A percentile compares a stretch with the other conserved stretches of the same genome.
Conservation (phyloP, 2,113 vertebrate species). For the Saguinus imperator region DNA sequence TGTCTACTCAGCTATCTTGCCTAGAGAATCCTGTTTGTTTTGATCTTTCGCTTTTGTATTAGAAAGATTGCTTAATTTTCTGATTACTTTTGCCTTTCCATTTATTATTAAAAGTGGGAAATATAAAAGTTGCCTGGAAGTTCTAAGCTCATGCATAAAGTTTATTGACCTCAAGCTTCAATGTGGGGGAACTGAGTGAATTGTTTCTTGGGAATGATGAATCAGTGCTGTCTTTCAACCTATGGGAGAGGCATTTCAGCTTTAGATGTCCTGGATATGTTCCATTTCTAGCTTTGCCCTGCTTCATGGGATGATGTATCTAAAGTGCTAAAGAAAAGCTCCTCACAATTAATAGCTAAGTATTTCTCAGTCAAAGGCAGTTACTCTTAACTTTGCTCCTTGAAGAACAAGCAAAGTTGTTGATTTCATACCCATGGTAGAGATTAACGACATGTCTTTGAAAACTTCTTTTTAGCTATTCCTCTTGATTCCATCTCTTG, state of each 20-base stretch:
- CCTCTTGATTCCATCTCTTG: not conserved
- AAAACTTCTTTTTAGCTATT: not conserved
- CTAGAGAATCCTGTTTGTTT: not conserved
- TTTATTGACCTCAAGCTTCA: not conserved
- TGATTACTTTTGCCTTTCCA: not conserved
- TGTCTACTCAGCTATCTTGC: too few relatives aligned
- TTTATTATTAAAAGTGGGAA: not conserved
- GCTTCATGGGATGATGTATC: not conserved
- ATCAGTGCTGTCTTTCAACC: not conserved
- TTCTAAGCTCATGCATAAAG: not conserved
- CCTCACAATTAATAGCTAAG: not conserved
- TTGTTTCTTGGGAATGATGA: not conserved
- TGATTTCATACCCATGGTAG: not conserved
- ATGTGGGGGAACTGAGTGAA: not conserved
- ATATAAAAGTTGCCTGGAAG: not conserved
- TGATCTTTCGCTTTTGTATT: not conserved
- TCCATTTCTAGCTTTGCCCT: not conserved
- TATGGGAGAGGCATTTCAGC: too few relatives aligned
- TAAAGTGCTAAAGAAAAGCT: not conserved
- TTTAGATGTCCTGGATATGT: not conserved
- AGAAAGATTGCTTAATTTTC: not conserved
- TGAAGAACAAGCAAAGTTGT: not conserved
- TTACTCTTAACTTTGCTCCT: conserved; percentile 2
- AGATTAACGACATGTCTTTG: not conserved
- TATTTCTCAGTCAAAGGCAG: not conserved